Evolutionary conservation across 1,140 invertebrate genomes (phyloP).

Genomic region (Diabrotica undecimpunctata): DNA sequence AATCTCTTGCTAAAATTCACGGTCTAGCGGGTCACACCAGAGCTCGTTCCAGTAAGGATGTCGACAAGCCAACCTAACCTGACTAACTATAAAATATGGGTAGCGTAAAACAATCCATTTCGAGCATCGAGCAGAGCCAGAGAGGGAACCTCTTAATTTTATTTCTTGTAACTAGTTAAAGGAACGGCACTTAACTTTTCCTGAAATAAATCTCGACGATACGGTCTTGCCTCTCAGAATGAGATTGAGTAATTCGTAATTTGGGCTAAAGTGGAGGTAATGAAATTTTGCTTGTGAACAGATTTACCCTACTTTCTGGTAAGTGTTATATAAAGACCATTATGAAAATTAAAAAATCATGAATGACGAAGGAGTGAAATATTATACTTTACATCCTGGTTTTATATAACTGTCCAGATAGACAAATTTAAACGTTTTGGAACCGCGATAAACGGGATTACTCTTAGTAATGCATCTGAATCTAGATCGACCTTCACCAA

Average conservation of each 20-base stretch:
- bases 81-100: constrained; percentile 18
- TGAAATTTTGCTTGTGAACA: too few species aligned
- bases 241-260: neutral
- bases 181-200: constrained; percentile 19
- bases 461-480: too few species aligned
- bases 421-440: too few species aligned
- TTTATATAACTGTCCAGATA: too few species aligned
- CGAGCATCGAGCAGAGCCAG: neutral
- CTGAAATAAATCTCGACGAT: constrained; percentile 17
- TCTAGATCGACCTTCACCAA: too few species aligned
- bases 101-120: constrained; percentile 18
- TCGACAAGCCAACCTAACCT: constrained; percentile 3
- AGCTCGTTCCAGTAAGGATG: constrained; percentile 10
- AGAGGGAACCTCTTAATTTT: constrained; percentile 17
- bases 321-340: too few species aligned
- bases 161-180: constrained; percentile 19
- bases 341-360: too few species aligned
- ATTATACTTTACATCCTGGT: too few species aligned
- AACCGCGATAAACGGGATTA: too few species aligned
- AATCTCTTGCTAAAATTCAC: constrained; percentile 8
- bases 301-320: too few species aligned
- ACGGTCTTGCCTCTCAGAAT: constrained; percentile 8
- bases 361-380: too few species aligned
- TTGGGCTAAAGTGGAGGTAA: neutral
- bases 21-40: neutral